Conservation (phyloP, 1,140 invertebrate genomes). For the Pseudomyrmex gracilis region DNA sequence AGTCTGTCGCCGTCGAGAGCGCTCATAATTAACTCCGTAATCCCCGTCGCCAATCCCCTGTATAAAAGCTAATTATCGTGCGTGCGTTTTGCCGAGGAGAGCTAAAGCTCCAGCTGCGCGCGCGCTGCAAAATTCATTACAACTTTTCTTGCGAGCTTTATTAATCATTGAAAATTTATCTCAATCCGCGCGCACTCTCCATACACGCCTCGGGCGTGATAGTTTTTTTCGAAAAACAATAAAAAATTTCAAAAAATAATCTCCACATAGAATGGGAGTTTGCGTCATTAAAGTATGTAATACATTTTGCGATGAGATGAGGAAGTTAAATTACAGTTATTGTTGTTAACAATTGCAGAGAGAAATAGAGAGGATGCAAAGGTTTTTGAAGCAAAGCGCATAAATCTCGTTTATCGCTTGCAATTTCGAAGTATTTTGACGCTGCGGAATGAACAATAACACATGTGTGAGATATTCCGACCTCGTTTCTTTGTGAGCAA, state of each 20-base stretch:
- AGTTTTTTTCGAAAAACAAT: neutral
- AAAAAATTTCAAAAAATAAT: conserved; percentile 2
- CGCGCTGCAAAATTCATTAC: conserved; percentile 40
- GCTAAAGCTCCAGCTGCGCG: neutral
- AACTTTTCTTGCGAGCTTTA: conserved; percentile 30
- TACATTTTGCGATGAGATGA: neutral
- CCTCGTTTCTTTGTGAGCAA: conserved; percentile 66
- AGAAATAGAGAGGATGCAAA: neutral
- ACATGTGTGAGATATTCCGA: conserved; percentile 44
- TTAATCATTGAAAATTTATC: conserved; percentile 39
- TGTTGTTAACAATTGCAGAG: neutral
- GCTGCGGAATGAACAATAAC: neutral
- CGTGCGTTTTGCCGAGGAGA: conserved; percentile 16
- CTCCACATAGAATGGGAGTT: neutral
- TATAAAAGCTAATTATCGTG: conserved; percentile 58
- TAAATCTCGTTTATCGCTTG: neutral
- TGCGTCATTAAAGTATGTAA: neutral
- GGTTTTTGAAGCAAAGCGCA: neutral
- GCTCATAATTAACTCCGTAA: conserved; percentile 58
- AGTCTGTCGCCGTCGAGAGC: conserved; percentile 37
- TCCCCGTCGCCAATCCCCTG: conserved; percentile 38
- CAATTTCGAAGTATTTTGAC: neutral
- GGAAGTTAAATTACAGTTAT: conserved; percentile 1
- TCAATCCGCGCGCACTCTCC: neutral
- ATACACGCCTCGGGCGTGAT: neutral